Percentiles rank a stretch among this genome's conserved stretches.
These are phyloP conservation scores for Cyclargus thomasi DNA, from an alignment of 1,140 invertebrate species.

Conservation along the genomic window DNA sequence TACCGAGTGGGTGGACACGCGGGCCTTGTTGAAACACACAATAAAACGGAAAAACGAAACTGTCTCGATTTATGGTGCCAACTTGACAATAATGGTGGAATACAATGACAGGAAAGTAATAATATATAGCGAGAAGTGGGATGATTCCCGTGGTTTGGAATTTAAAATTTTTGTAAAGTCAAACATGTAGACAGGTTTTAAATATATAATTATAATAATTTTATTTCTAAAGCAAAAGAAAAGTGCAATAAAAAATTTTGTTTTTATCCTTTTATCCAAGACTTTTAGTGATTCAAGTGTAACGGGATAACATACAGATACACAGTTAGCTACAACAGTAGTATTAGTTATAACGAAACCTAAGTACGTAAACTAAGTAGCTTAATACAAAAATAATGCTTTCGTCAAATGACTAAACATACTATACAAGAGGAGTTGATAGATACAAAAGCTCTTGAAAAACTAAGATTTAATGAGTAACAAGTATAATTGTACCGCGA, in stretches of 20 bases:
- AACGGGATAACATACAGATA: too few relatives aligned
- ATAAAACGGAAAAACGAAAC: slow-evolving; percentile 24
- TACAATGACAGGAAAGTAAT: slow-evolving; percentile 1
- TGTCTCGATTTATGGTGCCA: background rate
- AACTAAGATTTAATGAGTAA: slow-evolving; percentile 1
- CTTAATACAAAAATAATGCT: background rate
- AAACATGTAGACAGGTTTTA: background rate
- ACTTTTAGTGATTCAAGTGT: too few relatives aligned
- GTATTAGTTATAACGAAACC: too few relatives aligned
- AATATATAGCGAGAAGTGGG: background rate
- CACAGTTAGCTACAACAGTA: too few relatives aligned
- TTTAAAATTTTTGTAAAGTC: background rate
- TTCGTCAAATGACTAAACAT: background rate
- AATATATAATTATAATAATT: background rate
- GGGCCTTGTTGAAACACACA: slow-evolving; percentile 44
- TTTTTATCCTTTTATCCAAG: too few relatives aligned
- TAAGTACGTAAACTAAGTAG: background rate
- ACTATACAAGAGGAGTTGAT: background rate
- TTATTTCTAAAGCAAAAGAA: too few relatives aligned
- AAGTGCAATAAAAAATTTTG: too few relatives aligned
- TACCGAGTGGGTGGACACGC: slow-evolving; percentile 47
- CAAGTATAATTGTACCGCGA: background rate
- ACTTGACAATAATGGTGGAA: slow-evolving; percentile 3
- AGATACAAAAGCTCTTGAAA: background rate
- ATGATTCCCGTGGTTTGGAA: background rate